These are phyloP conservation scores for Hetaerina americana DNA, from an alignment of 1,140 invertebrate genomes.

Conservation along the genomic window DNA sequence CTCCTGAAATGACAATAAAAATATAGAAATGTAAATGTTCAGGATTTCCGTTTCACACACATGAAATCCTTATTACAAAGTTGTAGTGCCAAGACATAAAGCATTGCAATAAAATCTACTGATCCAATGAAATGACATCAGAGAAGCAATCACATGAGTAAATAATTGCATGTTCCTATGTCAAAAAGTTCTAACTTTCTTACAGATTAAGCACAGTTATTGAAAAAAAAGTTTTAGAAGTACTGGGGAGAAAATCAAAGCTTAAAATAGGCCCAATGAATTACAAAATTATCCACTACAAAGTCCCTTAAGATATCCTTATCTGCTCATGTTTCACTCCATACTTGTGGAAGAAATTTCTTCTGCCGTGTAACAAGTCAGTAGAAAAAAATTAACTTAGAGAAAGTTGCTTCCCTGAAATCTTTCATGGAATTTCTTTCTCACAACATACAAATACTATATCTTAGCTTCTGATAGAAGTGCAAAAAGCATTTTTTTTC, in stretches of 20 bases:
- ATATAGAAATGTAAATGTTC: not conserved
- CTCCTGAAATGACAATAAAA: not conserved
- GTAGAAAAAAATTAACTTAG: not conserved
- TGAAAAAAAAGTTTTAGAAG: too few relatives aligned
- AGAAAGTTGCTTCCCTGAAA: not conserved
- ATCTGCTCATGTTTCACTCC: not conserved
- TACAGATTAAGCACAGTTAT: not conserved
- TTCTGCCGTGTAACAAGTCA: not conserved
- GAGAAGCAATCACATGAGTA: not conserved
- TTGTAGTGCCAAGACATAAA: not conserved
- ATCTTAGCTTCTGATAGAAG: not conserved
- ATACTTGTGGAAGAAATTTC: not conserved
- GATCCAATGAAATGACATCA: not conserved
- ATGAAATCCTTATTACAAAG: not conserved
- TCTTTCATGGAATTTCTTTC: not conserved
- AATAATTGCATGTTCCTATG: not conserved
- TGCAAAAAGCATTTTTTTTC: not conserved
- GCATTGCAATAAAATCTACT: not conserved
- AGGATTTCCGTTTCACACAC: not conserved
- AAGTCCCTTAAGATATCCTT: not conserved
- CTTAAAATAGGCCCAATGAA: too few relatives aligned
- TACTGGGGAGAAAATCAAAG: too few relatives aligned
- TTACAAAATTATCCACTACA: too few relatives aligned
- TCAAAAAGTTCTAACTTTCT: not conserved
- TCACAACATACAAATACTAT: not conserved